Evolutionary conservation across 2,113 vertebrate genomes (phyloP).

Genomic region (Menidia beryllina): DNA sequence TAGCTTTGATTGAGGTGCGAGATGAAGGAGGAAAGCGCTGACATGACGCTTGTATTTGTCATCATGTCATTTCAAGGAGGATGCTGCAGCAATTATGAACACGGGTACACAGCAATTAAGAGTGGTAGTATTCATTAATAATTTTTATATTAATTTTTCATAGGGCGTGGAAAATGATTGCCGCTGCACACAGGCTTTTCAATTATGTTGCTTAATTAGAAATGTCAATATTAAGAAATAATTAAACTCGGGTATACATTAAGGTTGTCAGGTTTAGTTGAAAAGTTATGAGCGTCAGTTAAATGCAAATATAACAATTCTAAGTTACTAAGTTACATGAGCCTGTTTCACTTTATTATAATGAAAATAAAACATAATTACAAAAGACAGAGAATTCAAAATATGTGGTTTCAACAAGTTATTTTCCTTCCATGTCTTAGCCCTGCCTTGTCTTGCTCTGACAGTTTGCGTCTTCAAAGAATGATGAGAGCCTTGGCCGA

Average conservation of each 20-base stretch:
- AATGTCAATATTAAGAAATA: conserved; percentile 86
- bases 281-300: conserved; percentile 72
- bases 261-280: conserved; percentile 75
- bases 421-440: neutral
- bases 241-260: conserved; percentile 81
- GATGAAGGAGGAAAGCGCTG: conserved; percentile 78
- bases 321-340: conserved; percentile 10
- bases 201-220: conserved; percentile 86
- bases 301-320: too few relatives aligned
- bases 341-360: neutral
- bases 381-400: neutral
- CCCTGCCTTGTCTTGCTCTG: neutral
- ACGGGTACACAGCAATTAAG: conserved; percentile 83
- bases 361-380: neutral
- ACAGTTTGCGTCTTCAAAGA: conserved; percentile 36
- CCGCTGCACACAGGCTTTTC: conserved; percentile 77
- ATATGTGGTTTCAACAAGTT: neutral
- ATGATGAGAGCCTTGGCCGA: conserved; percentile 20
- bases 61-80: conserved; percentile 81
- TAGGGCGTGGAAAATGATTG: conserved; percentile 75
- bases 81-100: conserved; percentile 81
- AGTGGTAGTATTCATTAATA: conserved; percentile 83
- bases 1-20: conserved; percentile 81
- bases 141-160: conserved; percentile 84
- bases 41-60: conserved; percentile 84